Evolutionary conservation across 2,888 invertebrate species (phyloP).

Genomic region (Lithophane socia): DNA sequence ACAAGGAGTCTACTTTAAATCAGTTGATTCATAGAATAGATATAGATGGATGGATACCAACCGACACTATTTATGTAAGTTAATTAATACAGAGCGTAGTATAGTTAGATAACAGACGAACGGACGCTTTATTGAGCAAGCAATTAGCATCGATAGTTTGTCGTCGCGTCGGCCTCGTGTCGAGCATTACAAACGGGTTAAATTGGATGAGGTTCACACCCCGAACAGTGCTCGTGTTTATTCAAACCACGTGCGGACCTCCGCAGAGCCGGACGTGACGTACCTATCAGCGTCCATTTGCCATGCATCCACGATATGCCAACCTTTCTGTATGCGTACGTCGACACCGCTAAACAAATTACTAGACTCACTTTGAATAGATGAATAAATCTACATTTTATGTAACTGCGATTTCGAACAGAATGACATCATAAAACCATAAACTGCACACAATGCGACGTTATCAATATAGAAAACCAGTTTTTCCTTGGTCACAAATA

Average conservation of each 20-base stretch:
- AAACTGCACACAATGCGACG: conserved; percentile 53
- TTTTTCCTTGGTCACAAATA: conserved; percentile 60
- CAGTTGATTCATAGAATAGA: background rate
- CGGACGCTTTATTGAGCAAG: conserved; percentile 47
- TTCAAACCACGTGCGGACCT: conserved; percentile 85
- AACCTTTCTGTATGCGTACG: conserved; percentile 64
- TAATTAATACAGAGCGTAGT: conserved; percentile 26
- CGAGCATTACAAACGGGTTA: conserved; percentile 70
- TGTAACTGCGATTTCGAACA: conserved; percentile 33
- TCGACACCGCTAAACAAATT: conserved; percentile 63
- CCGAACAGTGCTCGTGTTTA: conserved; percentile 69
- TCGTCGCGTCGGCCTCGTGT: conserved; percentile 44
- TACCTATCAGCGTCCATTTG: conserved; percentile 73
- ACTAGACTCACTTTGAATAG: conserved; percentile 53
- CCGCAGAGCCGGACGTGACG: conserved; percentile 83
- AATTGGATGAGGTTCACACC: conserved; percentile 75
- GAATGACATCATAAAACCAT: conserved; percentile 44
- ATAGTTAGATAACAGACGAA: conserved; percentile 34
- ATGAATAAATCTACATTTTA: conserved; percentile 59
- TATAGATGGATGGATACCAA: background rate
- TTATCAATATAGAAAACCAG: conserved; percentile 47
- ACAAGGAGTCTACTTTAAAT: background rate
- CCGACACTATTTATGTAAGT: conserved; percentile 15
- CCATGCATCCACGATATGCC: conserved; percentile 67
- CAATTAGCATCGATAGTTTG: conserved; percentile 61